Evolutionary conservation across 2,888 invertebrate species (phyloP), one percentile per base, ranked within the genome.

Genomic region (Ypsolopha sequella): DNA sequence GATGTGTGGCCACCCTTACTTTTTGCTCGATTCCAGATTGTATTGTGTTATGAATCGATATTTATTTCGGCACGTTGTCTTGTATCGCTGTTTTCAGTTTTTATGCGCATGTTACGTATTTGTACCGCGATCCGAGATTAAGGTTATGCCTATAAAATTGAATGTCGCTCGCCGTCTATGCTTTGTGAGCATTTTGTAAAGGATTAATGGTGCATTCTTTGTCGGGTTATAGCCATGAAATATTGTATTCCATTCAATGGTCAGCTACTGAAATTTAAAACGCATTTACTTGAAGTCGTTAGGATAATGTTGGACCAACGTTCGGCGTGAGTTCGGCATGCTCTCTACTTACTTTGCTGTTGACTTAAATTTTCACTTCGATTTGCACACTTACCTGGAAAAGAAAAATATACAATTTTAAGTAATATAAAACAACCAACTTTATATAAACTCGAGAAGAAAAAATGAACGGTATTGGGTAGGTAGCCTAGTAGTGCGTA

Each of bases 41-140:
- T 80, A 85, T 84, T 85, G 82, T 80, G 72, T 80, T 80, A 84
- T 79, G 74, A 80, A 75, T 78, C 76, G 76, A 79, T 78, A 81
- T 80, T 77, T 79, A 78, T 81, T 80, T 80, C 73, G 75, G 70
- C 52, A 24, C 48, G 47, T 68, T 70, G 67, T 72, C 68, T 66
- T 65, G 64, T 64, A 60, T 59, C 62, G 62, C 59, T 64, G 68
- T 41, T 36, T 33, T 50, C 41, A 24, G 36, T 74, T 77, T 74
- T 76, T 78, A 70, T 72, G 66, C 66, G 68, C 64, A 64, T 70
- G 63, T 68, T 70, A 63, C 63, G 63, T 67, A 56, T 57, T 56
- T 53, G 55, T 61, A 66, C 60, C 57, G 60, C 65, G 51, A 45
- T 52, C 38, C 24, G 34, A 41, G 46, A 41, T 51, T 51, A 48